Conservation (phyloP, 37 sponge, comb jelly and placozoan genomes). For the Lycopodina hypogea region DNA sequence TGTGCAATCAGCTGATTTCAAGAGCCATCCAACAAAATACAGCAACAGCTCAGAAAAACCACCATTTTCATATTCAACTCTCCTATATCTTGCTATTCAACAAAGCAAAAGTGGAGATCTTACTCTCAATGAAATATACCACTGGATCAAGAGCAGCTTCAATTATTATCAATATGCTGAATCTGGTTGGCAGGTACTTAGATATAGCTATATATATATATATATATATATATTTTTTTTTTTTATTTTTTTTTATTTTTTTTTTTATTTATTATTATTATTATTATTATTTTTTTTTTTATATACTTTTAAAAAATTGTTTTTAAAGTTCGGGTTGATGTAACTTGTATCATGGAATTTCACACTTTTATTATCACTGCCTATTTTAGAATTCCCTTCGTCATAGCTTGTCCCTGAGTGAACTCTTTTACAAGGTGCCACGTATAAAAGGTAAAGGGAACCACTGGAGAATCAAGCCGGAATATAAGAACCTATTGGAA, state of each 20-base stretch:
- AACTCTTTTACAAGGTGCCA: slow-evolving; percentile 73
- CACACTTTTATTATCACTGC: too few species aligned
- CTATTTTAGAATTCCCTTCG: slow-evolving; percentile 68
- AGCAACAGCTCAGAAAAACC: slow-evolving; percentile 52
- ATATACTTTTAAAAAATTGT: neutral
- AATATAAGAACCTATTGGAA: slow-evolving; percentile 51
- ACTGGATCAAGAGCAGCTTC: slow-evolving; percentile 91
- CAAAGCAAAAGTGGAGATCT: slow-evolving; percentile 50
- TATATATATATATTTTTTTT: too few species aligned
- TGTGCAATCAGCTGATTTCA: slow-evolving; percentile 45
- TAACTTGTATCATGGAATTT: too few species aligned
- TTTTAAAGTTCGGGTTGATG: neutral
- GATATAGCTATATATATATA: too few species aligned
- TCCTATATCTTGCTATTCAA: slow-evolving; percentile 83
- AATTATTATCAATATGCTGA: slow-evolving; percentile 79
- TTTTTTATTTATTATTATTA: neutral
- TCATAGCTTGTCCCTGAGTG: slow-evolving; percentile 73
- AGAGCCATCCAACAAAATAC: slow-evolving; percentile 42
- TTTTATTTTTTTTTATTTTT: too few species aligned
- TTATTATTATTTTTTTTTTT: neutral
- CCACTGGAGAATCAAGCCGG: slow-evolving; percentile 82
- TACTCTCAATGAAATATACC: slow-evolving; percentile 76
- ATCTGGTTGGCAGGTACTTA: slow-evolving; percentile 82
- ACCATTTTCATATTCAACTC: slow-evolving; percentile 79
- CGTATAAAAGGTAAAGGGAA: slow-evolving; percentile 75